Evolutionary conservation across 2,888 invertebrate genomes (phyloP).

Genomic region (Ernsta delagoae): DNA sequence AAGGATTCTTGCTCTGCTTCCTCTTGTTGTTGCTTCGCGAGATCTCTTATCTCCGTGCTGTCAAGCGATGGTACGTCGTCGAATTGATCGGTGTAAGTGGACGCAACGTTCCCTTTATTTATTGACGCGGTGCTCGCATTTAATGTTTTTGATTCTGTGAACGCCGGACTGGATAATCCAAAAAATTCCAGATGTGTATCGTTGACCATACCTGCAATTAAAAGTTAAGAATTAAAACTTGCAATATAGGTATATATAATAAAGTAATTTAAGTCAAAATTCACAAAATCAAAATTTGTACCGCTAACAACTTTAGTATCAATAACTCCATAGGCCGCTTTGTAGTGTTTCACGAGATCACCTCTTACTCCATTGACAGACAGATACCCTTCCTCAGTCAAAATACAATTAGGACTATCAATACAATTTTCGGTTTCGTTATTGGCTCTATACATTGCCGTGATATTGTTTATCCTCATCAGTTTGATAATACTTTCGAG

Average conservation of each 20-base stretch:
- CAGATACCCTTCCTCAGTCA: constrained; percentile 62
- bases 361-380: constrained; percentile 69
- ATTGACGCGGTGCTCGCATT: constrained; percentile 53
- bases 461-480: constrained; percentile 74
- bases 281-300: constrained; percentile 49
- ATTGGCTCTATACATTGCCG: constrained; percentile 56
- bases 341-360: constrained; percentile 60
- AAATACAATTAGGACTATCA: constrained; percentile 57
- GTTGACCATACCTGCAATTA: constrained; percentile 47
- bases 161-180: constrained; percentile 73
- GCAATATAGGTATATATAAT: not conserved
- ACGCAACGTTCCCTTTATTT: constrained; percentile 74
- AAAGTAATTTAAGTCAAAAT: not conserved
- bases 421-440: constrained; percentile 53
- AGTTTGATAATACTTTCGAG: constrained; percentile 65
- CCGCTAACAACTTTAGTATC: constrained; percentile 83
- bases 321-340: constrained; percentile 79
- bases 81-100: constrained; percentile 73
- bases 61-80: constrained; percentile 68
- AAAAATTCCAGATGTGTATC: constrained; percentile 56
- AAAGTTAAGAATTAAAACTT: not conserved
- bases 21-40: constrained; percentile 68
- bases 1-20: constrained; percentile 66
- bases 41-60: constrained; percentile 67
- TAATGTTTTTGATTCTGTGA: constrained; percentile 54